Base-by-base conservation (phyloP, 2,888 invertebrate genomes). In the Zaprionus obscuricornis region DNA sequence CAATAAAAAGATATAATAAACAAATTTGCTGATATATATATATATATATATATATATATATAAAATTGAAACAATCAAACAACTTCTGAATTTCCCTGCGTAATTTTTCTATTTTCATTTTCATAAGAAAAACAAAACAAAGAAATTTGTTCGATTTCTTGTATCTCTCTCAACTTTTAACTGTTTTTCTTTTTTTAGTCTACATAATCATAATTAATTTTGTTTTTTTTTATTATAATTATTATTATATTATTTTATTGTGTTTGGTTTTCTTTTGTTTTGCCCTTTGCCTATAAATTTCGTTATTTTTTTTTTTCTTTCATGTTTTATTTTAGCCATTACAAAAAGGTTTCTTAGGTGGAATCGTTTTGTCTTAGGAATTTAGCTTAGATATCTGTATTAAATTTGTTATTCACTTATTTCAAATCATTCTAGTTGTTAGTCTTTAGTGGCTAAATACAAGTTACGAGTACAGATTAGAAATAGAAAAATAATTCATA, bases 331-430 rank as follows among this genome's bases (percentile, higher is more conserved):
- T 78, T 83, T 83, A 81, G 63, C 78, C 69, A 55, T 78, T 82
- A 78, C 78, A 84, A 79, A 56, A 81, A 73, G 82, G 77, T 76
- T 62, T 85, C 79, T 74, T 82, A 84, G 85, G 85, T 84, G 79
- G 85, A 79, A 85, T 79, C 79, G 85, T 79, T 79, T 82, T 79
- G 83, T 82, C 85, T 79, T 79, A 84, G 79, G 79, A 79, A 78
- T 85, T 79, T 85, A 85, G 85, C 79, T 79, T 85, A 84, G 83
- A 78, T 82, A 78, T 72, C 74, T 81, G 62, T 65, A n/a, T 65
- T 43, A 46, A 45, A 55, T 57, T 62, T 62, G 17, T 43, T 64
- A 50, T 58, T 40, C 20, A 62, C 83, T 82, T 82, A 85, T 78
- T 85, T 79, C 78, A 84, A 79, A 79, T 85, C 85, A 85, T 82